Conservation (phyloP, 2,113 vertebrate species). For the Pelodiscus sinensis region DNA sequence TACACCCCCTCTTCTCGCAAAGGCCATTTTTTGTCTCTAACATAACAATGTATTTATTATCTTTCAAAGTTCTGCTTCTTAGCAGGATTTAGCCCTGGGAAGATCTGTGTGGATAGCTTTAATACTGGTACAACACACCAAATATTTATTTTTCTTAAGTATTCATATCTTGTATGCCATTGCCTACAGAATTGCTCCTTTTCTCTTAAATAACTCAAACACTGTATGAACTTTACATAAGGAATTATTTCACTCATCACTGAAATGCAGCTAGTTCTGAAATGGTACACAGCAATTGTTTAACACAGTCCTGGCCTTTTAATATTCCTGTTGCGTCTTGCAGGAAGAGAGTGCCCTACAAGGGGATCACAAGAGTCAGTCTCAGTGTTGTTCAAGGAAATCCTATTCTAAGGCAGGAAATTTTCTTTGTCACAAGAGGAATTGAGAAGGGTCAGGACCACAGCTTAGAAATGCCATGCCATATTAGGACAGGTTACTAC, state of each 20-base stretch:
- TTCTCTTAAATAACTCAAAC: neutral
- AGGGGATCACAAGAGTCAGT: accelerated
- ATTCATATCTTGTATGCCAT: neutral
- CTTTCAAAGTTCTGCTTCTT: neutral
- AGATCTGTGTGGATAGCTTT: neutral
- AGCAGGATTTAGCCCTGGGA: neutral
- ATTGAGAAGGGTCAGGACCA: neutral
- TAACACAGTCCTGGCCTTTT: accelerated
- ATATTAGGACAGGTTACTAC: neutral
- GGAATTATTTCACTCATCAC: accelerated
- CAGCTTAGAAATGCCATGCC: neutral
- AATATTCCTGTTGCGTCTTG: accelerated
- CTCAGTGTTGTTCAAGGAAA: neutral
- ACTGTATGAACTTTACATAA: neutral
- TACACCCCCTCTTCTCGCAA: too few species aligned
- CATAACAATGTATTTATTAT: neutral
- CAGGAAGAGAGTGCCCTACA: neutral
- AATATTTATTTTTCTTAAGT: constrained; percentile 12
- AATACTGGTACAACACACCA: neutral
- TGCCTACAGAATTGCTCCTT: neutral
- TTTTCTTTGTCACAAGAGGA: neutral
- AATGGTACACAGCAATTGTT: neutral
- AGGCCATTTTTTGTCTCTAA: neutral
- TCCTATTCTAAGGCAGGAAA: accelerated
- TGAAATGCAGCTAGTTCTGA: neutral